Evolutionary conservation across 1,140 invertebrate genomes (phyloP), one percentile per base, ranked within the genome.

Genomic region (Drosophila pandora): DNA sequence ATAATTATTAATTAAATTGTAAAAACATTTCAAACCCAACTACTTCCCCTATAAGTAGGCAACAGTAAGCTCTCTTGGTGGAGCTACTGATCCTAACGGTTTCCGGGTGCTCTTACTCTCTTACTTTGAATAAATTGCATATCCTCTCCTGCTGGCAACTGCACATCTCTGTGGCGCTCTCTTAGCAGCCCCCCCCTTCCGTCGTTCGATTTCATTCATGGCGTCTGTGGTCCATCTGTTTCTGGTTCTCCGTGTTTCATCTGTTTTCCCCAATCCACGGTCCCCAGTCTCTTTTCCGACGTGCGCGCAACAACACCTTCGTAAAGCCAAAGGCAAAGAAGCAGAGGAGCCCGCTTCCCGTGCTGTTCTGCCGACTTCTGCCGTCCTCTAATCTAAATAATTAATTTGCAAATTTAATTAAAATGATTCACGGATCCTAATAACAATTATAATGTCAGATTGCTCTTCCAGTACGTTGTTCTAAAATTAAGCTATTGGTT

Each of bases 241-340:
- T 64, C 53, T 55, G 30, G 34, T 53, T 39, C 37, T 65, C 64
- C 28, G 50, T 45, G 17, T 43, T 43, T 23, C 30, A 47, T 53
- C 59, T 57, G 80, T 75, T 70, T 78, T 62, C 47, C 78, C 50
- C 59, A 87, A 17, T 17, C 17, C 17, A 17, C 17, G 17, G 25
- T 59, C 47, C 78, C 50, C 59, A 88, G 74, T 87, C 82, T 88
- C 83, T 87, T 76, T 82, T 74, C 49, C 58, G 70, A 82, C 74
- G 78, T 87, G 85, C 78, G 82, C 82, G 82, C 70, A 87, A 88
- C 78, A 72, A 87, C 74, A 77, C 73, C 74, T 65, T 13, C 21
- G 17, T 39, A 48, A 48, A 59, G 17, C 25, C 25, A 30, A 43
- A 53, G 52, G 60, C 59, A 64, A 34, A 45, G 53, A 34, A 45